Conservation (phyloP, 2,113 vertebrate species). For the Benitochromis conjunctus region DNA sequence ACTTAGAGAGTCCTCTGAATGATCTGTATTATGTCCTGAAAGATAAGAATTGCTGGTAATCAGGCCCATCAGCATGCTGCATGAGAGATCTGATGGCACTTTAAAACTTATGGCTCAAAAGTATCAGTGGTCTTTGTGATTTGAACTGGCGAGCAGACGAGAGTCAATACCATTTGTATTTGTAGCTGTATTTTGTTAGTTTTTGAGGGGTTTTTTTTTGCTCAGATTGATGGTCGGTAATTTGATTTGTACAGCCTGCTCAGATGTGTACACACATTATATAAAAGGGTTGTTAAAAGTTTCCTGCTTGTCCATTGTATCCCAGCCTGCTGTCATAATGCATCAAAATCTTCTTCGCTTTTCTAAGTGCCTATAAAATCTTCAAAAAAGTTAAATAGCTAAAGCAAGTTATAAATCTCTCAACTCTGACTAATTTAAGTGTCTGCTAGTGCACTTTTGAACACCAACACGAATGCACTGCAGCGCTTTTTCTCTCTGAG, state of each 20-base stretch:
- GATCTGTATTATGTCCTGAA: not conserved
- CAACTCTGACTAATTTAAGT: not conserved
- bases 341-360: not conserved
- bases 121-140: not conserved
- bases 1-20: too few relatives aligned
- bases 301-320: not conserved
- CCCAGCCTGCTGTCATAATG: not conserved
- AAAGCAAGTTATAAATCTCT: not conserved
- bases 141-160: not conserved
- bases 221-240: not conserved
- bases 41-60: not conserved
- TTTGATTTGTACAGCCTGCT: not conserved
- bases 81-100: not conserved
- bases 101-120: not conserved
- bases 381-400: not conserved
- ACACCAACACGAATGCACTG: not conserved
- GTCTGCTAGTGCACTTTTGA: not conserved
- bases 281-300: not conserved
- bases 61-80: not conserved
- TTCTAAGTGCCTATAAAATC: not conserved
- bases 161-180: not conserved
- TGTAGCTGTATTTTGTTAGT: too few relatives aligned
- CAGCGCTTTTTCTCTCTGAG: not conserved
- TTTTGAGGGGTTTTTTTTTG: too few relatives aligned
- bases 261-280: not conserved